phyloP scores from a whole-genome alignment of 2,797 vertebrate species.

The Decapterus maruadsi region DNA sequence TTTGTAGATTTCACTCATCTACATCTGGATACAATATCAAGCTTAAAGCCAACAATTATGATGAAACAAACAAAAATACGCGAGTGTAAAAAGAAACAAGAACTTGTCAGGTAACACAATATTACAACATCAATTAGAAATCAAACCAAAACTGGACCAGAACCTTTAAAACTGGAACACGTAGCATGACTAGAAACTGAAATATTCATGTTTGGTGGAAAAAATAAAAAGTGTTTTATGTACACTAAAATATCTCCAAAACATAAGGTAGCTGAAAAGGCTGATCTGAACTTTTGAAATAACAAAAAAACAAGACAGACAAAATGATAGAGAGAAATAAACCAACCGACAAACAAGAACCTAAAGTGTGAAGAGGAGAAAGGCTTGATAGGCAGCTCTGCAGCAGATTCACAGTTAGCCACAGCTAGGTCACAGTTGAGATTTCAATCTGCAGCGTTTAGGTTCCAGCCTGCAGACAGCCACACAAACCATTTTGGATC shows the following conservation, averaged over 20 bases:
- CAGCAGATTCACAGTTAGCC: constrained; percentile 90
- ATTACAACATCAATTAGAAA: constrained; percentile 67
- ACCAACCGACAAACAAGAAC: constrained; percentile 60
- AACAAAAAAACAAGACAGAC: constrained; percentile 58
- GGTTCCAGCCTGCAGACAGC: constrained; percentile 84
- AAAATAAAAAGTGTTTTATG: constrained; percentile 69
- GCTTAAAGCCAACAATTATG: constrained; percentile 77
- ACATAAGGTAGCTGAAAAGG: constrained; percentile 75
- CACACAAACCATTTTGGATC: constrained; percentile 81
- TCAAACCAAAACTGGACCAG: constrained; percentile 59
- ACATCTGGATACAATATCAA: constrained; percentile 75
- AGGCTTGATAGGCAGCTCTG: constrained; percentile 85
- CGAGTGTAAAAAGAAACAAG: constrained; percentile 61
- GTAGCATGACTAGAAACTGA: constrained; percentile 69
- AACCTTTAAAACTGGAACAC: constrained; percentile 69
- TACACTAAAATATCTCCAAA: constrained; percentile 74
- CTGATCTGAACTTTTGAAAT: constrained; percentile 71
- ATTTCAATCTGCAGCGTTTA: constrained; percentile 87
- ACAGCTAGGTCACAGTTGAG: constrained; percentile 88
- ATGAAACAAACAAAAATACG: constrained; percentile 31
- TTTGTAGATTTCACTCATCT: constrained; percentile 68
- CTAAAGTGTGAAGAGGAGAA: constrained; percentile 70
- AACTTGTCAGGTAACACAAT: constrained; percentile 68
- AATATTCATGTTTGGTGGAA: constrained; percentile 69
- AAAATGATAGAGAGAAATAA: constrained; percentile 63